Evolutionary conservation across 2,113 vertebrate genomes (phyloP).

Genomic region (Clupea harengus): DNA sequence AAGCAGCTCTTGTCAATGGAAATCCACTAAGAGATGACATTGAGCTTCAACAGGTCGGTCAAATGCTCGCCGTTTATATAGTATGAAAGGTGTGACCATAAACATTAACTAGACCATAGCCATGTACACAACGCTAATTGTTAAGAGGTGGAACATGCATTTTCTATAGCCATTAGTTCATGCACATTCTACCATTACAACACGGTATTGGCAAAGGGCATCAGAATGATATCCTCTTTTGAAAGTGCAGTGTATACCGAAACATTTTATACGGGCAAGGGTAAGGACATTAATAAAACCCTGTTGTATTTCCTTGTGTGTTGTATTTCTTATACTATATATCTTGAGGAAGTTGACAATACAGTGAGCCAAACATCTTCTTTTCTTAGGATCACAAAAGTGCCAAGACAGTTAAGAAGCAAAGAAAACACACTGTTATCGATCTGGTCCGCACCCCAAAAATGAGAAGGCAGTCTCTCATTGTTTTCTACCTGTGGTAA

Average conservation of each 20-base stretch:
- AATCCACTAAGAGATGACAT: constrained; percentile 51
- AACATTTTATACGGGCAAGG: too few species aligned
- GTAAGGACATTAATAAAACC: too few species aligned
- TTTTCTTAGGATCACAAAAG: constrained; percentile 45
- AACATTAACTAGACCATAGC: neutral
- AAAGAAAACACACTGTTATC: constrained; percentile 51
- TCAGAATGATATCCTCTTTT: neutral
- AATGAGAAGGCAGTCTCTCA: constrained; percentile 64
- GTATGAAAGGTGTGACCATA: neutral
- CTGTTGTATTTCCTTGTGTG: too few species aligned
- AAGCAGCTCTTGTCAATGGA: constrained; percentile 61
- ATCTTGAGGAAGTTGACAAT: neutral
- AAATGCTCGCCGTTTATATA: neutral
- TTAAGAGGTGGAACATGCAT: neutral
- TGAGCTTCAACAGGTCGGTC: constrained; percentile 55
- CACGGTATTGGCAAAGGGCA: neutral
- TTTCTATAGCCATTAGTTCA: neutral
- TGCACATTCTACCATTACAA: neutral
- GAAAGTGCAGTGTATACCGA: too few species aligned
- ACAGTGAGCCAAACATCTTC: neutral
- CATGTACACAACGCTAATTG: neutral
- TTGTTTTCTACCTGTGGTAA: constrained; percentile 69
- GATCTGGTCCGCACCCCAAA: constrained; percentile 63
- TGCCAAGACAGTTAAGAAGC: constrained; percentile 23
- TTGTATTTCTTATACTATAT: neutral